Evolutionary conservation across 1,140 invertebrate species (phyloP), one percentile per base, ranked within the genome.

Genomic region (Whitmania pigra): DNA sequence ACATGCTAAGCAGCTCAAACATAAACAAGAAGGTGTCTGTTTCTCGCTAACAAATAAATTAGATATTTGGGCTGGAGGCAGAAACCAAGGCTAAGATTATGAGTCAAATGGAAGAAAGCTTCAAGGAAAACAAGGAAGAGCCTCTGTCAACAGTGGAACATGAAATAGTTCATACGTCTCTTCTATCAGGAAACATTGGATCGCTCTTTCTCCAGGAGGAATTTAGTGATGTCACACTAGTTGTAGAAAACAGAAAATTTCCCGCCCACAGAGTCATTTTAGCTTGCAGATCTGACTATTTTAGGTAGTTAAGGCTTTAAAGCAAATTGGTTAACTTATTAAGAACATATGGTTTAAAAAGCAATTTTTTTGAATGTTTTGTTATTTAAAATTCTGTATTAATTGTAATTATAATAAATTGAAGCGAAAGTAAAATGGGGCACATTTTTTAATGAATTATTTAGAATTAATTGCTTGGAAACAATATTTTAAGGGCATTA

Each of bases 281-380:
- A 6, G 94, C 94, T 0, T 89, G 92, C 15, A 86, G 94, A 75
- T 95, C 92, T 79, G 89, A 96, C 77, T 98, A 97, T 83, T 97
- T 97, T 82, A 85, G 92, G 86, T 87, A 80, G 74, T 76, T 69
- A 73, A 5, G 53, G 76, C 18, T 73, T 77, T 22, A 76, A 20
- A 71, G 69, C 63, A 70, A 57, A 71, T 69, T 67, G 66, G 53
- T 69, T 71, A 49, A 53, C 63, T 20, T 36, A 25, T 40, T 27
- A 20, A 60, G 17, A 25, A 27, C 18, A 55, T 76, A 29, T 69
- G 20, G 6, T 57, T n/a, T 72, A 71, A 53, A 49, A 68, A 0
- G 15, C 11, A 40, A 31, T 18, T 43, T 40, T 70, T 75, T 53
- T 71, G 3, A 60, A 40, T n/a, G 20, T 20, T 60, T 6, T 3